A percentile compares a stretch with the other conserved stretches of the same genome.
Conservation (phyloP, 2,797 vertebrate genomes). For the Lophius americanus region DNA sequence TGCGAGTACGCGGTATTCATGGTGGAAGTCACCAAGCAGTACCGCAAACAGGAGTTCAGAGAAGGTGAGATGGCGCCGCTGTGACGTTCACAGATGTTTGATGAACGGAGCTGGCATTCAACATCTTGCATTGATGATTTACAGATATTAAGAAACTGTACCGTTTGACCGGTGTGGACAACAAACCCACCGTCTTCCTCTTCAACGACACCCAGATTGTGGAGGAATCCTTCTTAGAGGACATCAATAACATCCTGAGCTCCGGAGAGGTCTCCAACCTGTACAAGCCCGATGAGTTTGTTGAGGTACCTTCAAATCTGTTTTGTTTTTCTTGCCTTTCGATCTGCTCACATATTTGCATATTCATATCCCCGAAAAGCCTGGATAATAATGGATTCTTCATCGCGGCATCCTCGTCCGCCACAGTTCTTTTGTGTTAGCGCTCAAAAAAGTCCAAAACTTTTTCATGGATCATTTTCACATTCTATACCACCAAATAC, state of each 20-base stretch:
- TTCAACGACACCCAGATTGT: slow-evolving; percentile 89
- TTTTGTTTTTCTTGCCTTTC: background rate
- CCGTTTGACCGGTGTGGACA: slow-evolving; percentile 85
- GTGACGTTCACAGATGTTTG: background rate
- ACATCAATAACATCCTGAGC: slow-evolving; percentile 92
- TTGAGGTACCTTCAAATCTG: slow-evolving; percentile 77
- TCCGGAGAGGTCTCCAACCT: slow-evolving; percentile 92
- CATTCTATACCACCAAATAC: too few relatives aligned
- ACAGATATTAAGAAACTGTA: slow-evolving; percentile 91
- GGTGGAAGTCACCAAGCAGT: slow-evolving; percentile 89
- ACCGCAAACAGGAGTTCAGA: slow-evolving; percentile 89
- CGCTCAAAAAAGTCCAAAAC: too few relatives aligned
- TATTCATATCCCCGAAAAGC: background rate
- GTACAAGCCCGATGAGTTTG: slow-evolving; percentile 89
- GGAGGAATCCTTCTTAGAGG: slow-evolving; percentile 88
- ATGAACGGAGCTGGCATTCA: background rate
- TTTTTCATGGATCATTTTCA: too few relatives aligned
- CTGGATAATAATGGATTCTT: too few relatives aligned
- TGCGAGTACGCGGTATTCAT: slow-evolving; percentile 87
- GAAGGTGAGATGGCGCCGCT: slow-evolving; percentile 76
- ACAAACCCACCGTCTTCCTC: slow-evolving; percentile 88
- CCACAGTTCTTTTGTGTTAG: too few relatives aligned
- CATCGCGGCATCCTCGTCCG: too few relatives aligned
- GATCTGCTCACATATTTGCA: background rate
- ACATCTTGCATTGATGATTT: background rate